phyloP scores from a whole-genome alignment of 2,113 vertebrate genomes.

The Dasyornis broadbenti region DNA sequence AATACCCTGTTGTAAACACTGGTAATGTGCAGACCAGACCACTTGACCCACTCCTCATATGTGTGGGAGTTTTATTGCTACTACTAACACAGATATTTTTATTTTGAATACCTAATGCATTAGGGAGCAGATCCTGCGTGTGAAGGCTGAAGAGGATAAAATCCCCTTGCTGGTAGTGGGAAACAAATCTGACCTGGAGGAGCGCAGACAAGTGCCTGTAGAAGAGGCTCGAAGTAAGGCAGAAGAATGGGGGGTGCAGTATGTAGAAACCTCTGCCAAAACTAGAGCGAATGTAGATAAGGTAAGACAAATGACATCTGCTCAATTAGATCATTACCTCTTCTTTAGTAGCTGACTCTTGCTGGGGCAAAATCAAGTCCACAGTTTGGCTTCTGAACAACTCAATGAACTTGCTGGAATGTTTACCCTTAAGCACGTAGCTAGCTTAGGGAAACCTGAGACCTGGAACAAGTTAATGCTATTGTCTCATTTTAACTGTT shows the following conservation, averaged over 20 bases:
- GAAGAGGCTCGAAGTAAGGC: conserved; percentile 85
- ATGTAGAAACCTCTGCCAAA: conserved; percentile 96
- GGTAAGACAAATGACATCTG: conserved; percentile 65
- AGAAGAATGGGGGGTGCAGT: conserved; percentile 90
- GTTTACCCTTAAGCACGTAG: not conserved
- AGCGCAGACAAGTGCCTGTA: conserved; percentile 85
- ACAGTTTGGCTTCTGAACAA: not conserved
- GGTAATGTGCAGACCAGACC: not conserved
- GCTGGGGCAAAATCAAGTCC: not conserved
- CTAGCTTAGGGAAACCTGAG: not conserved
- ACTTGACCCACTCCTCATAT: not conserved
- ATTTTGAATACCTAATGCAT: not conserved
- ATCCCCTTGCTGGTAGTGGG: conserved; percentile 92
- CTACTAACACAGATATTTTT: not conserved
- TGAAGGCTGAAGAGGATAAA: conserved; percentile 92
- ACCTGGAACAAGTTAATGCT: not conserved
- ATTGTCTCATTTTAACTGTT: not conserved
- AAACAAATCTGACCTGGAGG: conserved; percentile 95
- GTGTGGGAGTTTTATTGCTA: not conserved
- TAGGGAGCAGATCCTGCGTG: conserved; percentile 96
- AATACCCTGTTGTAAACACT: not conserved
- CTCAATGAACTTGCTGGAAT: not conserved
- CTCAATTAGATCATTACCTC: not conserved
- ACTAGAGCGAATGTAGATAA: conserved; percentile 97
- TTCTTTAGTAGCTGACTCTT: not conserved